phyloP scores from a whole-genome alignment of 2,888 invertebrate species.

The Tetranychus truncatus region DNA sequence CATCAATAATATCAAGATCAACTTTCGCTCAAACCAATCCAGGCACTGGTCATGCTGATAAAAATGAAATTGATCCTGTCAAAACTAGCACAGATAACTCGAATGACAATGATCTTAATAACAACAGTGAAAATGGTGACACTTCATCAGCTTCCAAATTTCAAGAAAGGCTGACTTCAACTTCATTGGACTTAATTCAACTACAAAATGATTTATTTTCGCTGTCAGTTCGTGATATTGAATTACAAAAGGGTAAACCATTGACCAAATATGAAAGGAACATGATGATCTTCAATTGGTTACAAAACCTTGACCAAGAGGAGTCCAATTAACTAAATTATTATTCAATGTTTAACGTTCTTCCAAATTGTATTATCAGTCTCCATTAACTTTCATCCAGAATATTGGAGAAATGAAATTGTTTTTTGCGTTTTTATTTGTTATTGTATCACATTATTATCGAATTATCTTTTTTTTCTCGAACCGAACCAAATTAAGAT shows the following conservation, averaged over 20 bases:
- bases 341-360: no score
- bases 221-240: slow-evolving; percentile 56
- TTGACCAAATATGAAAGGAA: slow-evolving; percentile 76
- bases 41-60: background rate
- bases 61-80: background rate
- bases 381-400: no score
- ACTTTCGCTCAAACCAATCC: background rate
- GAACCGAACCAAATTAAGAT: no score
- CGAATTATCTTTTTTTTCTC: no score
- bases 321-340: background rate
- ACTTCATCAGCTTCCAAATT: background rate
- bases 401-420: no score
- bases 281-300: slow-evolving; percentile 88
- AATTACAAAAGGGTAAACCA: slow-evolving; percentile 60
- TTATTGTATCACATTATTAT: no score
- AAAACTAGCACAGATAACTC: background rate
- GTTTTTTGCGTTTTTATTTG: no score
- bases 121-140: background rate
- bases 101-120: background rate
- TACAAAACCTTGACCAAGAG: slow-evolving; percentile 59
- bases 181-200: background rate
- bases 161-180: background rate
- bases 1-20: background rate
- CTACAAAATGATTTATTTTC: slow-evolving; percentile 8
- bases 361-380: no score